Evolutionary conservation across 2,888 invertebrate genomes (phyloP), one percentile per base, ranked within the genome.

Genomic region (Melanostoma mellinum): DNA sequence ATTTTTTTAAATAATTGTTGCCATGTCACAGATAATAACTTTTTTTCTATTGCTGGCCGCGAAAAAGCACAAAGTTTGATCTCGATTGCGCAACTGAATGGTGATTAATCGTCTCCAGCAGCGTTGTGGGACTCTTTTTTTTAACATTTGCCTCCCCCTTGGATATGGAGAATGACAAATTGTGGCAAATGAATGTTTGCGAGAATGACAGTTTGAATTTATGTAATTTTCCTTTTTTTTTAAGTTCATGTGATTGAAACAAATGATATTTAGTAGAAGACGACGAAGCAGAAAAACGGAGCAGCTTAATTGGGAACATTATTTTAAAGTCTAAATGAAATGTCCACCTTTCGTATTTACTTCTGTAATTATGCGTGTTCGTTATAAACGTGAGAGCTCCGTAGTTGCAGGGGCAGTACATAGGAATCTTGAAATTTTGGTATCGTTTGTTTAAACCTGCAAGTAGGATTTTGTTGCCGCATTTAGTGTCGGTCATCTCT

Each of bases 111-210:
- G 75, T 79, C 60, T 44, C 35, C 40, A 10, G 4, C 36, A n/a
- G 40, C 30, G 48, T 20, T 72, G 46, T 5, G 44, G 36, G 74
- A 53, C 5, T 36, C 68, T 81, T 82, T 68, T 65, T 36, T 35
- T 33, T 30, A n/a, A 38, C 36, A 46, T 60, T 36, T 50, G 52
- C 36, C 44, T 48, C 8, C 48, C 53, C 52, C 65, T 44, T 53
- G 72, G 73, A 56, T 58, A 48, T 44, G 60, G 33, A 38, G 67
- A 71, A 81, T 84, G 84, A 84, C 84, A 84, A 84, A 84, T 84
- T 79, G 74, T 71, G 74, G 84, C 71, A 69, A 69, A 75, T 74
- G 65, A 38, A 38, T 69, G 74, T 61, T 72, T 46, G 3, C 35
- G 42, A 38, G 63, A 20, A 40, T 56, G 42, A 50, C 10, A 55